These are phyloP conservation scores for Vespertilio murinus DNA, from an alignment of 2,797 vertebrate genomes.

Conservation along the genomic window DNA sequence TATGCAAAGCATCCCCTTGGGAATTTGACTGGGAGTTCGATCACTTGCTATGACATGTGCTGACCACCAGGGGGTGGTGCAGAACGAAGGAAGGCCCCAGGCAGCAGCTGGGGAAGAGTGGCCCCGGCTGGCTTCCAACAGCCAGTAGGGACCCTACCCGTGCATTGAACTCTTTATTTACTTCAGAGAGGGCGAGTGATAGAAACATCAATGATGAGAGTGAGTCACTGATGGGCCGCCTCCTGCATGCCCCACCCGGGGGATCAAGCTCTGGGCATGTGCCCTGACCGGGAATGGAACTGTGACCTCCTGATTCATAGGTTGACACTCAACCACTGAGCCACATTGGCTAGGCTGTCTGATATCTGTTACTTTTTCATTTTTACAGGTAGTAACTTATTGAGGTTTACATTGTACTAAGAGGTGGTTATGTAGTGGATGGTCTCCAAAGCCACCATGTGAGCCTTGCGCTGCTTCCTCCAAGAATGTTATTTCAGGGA, in stretches of 20 bases:
- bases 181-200: neutral
- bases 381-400: neutral
- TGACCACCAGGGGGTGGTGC: too few relatives aligned
- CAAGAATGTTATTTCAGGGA: neutral
- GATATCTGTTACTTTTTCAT: neutral
- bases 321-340: neutral
- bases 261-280: neutral
- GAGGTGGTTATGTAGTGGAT: neutral
- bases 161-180: neutral
- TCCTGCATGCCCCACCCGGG: neutral
- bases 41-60: too few relatives aligned
- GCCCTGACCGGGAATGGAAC: neutral
- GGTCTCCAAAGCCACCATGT: neutral
- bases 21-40: too few relatives aligned
- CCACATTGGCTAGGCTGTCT: neutral
- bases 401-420: neutral
- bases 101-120: too few relatives aligned
- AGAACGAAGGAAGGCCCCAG: too few relatives aligned
- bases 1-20: too few relatives aligned
- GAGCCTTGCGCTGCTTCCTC: slow-evolving; percentile 10
- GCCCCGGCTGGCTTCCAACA: too few relatives aligned
- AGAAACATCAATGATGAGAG: neutral
- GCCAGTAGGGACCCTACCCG: too few relatives aligned
- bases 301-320: neutral
- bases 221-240: neutral